Evolutionary conservation across 2,888 invertebrate species (phyloP).

Genomic region (Petrolisthes cinctipes): DNA sequence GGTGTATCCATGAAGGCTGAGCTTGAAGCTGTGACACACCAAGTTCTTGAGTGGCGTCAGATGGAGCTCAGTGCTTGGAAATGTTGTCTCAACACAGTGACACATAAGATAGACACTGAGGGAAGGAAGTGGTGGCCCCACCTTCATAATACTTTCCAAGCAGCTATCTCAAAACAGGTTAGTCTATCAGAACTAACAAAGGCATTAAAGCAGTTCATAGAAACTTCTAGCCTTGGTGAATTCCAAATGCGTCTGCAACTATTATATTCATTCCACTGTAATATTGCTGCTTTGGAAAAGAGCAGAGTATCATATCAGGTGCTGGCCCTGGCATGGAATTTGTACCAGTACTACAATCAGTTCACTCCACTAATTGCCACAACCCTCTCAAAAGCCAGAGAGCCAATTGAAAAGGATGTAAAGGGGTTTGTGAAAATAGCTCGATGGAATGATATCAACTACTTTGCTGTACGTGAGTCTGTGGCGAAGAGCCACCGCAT

Average conservation of each 20-base stretch:
- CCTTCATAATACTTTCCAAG: conserved; percentile 73
- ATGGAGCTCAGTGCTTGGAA: conserved; percentile 91
- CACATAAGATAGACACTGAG: conserved; percentile 75
- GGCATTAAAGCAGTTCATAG: conserved; percentile 85
- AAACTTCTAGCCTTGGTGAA: conserved; percentile 85
- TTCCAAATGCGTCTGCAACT: conserved; percentile 83
- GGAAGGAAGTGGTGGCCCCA: conserved; percentile 93
- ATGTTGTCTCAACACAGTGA: conserved; percentile 80
- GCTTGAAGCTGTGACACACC: conserved; percentile 81
- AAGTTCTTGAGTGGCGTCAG: conserved; percentile 91
- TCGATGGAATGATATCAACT: conserved; percentile 93
- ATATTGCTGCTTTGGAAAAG: conserved; percentile 75
- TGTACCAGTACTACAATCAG: conserved; percentile 86
- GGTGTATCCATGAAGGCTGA: conserved; percentile 84
- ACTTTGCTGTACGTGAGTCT: conserved; percentile 91
- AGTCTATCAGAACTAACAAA: conserved; percentile 72
- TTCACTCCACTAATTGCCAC: conserved; percentile 78
- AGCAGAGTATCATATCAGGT: conserved; percentile 34
- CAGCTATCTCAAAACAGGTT: conserved; percentile 55
- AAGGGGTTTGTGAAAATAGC: conserved; percentile 95
- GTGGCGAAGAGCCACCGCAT: conserved; percentile 89
- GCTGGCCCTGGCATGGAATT: conserved; percentile 77
- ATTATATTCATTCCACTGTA: conserved; percentile 84
- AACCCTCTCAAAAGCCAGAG: conserved; percentile 78
- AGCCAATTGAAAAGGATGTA: conserved; percentile 91